phyloP scores from a whole-genome alignment of 2,113 vertebrate species.

The Steatornis caripensis region DNA sequence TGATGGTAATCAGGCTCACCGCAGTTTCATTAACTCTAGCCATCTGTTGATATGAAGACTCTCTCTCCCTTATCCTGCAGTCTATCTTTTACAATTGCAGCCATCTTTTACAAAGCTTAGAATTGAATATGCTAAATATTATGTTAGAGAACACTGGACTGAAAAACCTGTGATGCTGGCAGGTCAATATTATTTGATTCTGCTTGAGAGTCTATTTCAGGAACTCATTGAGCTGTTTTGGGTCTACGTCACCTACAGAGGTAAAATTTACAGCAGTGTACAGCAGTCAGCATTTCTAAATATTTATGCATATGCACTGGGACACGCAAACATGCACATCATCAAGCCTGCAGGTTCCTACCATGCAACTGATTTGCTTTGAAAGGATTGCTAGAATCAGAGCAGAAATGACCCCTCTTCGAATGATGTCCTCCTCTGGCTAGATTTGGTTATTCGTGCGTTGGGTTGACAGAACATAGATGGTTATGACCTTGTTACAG shows the following conservation, averaged over 20 bases:
- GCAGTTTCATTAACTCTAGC: background rate
- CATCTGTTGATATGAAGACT: background rate
- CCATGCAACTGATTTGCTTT: background rate
- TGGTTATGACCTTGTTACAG: background rate
- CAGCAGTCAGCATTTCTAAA: background rate
- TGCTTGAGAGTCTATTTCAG: background rate
- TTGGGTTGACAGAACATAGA: background rate
- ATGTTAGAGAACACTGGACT: background rate
- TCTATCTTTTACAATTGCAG: background rate
- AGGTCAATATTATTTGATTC: slow-evolving; percentile 6
- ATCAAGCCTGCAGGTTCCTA: background rate
- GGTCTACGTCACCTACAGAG: background rate
- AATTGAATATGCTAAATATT: background rate
- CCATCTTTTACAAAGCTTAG: background rate
- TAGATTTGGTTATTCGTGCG: background rate
- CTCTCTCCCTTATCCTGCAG: background rate
- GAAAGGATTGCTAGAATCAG: background rate
- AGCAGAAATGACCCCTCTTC: background rate
- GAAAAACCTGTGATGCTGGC: background rate
- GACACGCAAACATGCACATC: background rate
- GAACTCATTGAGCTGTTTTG: background rate
- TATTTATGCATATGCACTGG: background rate
- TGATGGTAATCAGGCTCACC: background rate
- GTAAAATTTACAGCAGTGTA: background rate
- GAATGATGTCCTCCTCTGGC: background rate